These are phyloP conservation scores for Petaurus breviceps DNA, from an alignment of 2,113 vertebrate species.

Conservation along the genomic window DNA sequence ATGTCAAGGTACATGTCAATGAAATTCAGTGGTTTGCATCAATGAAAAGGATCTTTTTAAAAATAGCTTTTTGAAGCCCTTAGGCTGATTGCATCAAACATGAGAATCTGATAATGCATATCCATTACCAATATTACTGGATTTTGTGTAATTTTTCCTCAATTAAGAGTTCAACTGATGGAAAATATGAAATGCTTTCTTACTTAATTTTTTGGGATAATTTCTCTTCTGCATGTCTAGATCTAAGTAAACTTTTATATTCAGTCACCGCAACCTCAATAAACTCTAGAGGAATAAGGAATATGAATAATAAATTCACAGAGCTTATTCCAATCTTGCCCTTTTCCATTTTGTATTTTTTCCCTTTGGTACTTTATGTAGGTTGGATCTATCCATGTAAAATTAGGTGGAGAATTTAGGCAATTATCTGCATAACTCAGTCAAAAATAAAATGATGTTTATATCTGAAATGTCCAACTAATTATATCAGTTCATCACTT, in stretches of 20 bases:
- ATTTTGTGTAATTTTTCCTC: constrained; percentile 25
- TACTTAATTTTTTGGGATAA: background rate
- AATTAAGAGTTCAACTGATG: constrained; percentile 50
- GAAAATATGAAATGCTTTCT: constrained; percentile 11
- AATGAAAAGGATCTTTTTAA: background rate
- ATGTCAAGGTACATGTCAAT: constrained; percentile 47
- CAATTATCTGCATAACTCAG: background rate
- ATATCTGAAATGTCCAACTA: background rate
- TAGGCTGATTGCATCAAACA: constrained; percentile 11
- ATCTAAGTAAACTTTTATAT: constrained; percentile 3
- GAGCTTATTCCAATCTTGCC: background rate
- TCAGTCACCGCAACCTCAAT: background rate
- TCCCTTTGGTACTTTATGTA: constrained; percentile 16
- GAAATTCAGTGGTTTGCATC: constrained; percentile 21
- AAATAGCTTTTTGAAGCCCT: background rate
- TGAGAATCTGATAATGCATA: background rate
- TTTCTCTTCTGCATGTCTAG: constrained; percentile 47
- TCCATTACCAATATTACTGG: background rate
- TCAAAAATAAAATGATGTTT: background rate
- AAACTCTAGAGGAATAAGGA: constrained; percentile 32
- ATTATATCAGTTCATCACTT: constrained; percentile 3
- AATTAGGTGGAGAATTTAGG: constrained; percentile 2
- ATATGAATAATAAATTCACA: background rate
- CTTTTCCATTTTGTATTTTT: constrained; percentile 5
- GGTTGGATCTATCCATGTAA: background rate